Evolutionary conservation across 2,797 vertebrate genomes (phyloP).

Genomic region (Argentina silus): DNA sequence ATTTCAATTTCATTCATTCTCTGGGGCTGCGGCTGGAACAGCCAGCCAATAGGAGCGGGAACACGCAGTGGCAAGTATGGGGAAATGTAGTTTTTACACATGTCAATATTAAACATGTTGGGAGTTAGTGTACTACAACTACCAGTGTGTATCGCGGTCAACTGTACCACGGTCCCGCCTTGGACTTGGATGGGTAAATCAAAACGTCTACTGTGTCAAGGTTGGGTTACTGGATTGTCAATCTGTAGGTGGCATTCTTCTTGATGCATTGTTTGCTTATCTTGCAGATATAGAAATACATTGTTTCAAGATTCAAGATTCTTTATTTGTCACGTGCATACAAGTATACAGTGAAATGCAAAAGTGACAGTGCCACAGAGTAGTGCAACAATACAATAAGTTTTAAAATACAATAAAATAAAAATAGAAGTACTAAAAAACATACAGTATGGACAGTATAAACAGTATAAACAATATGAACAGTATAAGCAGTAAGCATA

Average conservation of each 20-base stretch:
- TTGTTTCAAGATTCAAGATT: too few species aligned
- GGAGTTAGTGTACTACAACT: conserved; percentile 73
- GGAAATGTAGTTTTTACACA: conserved; percentile 84
- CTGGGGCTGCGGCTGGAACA: conserved; percentile 86
- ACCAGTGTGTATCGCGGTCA: conserved; percentile 68
- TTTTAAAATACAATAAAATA: too few species aligned
- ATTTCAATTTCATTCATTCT: conserved; percentile 96
- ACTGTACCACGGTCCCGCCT: conserved; percentile 77
- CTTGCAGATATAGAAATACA: conserved; percentile 26
- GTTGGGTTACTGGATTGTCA: conserved; percentile 67
- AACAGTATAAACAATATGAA: too few species aligned
- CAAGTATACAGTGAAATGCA: too few species aligned
- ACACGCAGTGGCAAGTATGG: conserved; percentile 69
- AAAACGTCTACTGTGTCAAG: conserved; percentile 70
- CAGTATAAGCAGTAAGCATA: too few species aligned
- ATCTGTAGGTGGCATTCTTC: conserved; percentile 44
- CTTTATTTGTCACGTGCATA: too few species aligned
- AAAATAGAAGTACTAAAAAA: too few species aligned
- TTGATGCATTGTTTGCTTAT: conserved; percentile 33
- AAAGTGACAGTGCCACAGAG: too few species aligned
- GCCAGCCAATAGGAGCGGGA: conserved; percentile 81
- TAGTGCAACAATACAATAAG: too few species aligned
- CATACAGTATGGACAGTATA: too few species aligned
- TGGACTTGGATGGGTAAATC: conserved; percentile 67
- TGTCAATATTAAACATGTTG: conserved; percentile 47